These are phyloP conservation scores for Pyrgilauda ruficollis DNA, from an alignment of 2,113 vertebrate species.

Conservation along the genomic window DNA sequence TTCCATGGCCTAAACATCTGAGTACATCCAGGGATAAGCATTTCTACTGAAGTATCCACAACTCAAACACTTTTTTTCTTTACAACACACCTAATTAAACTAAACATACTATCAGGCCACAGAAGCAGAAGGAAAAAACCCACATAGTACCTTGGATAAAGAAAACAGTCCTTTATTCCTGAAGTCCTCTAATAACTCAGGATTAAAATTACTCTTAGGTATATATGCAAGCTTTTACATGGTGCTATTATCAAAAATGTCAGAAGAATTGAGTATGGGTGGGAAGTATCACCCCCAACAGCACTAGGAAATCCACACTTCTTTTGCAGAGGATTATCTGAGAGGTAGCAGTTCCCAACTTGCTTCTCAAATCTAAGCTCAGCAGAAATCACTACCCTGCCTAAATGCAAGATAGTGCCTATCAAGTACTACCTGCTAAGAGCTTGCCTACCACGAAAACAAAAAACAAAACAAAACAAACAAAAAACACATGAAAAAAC, in stretches of 20 bases:
- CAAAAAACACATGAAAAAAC: not conserved
- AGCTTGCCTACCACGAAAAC: not conserved
- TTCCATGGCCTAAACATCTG: not conserved
- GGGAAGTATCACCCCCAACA: not conserved
- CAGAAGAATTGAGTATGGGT: not conserved
- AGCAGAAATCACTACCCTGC: not conserved
- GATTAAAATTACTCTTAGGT: not conserved
- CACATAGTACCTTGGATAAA: not conserved
- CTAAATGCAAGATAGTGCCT: not conserved
- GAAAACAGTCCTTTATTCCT: not conserved
- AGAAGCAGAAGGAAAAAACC: not conserved
- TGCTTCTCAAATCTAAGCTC: not conserved
- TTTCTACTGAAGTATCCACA: not conserved
- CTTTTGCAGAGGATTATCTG: not conserved
- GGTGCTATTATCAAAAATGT: not conserved
- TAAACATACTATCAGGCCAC: not conserved
- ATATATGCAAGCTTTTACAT: not conserved
- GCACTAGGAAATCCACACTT: not conserved
- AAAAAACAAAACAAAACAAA: not conserved
- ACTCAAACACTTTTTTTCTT: not conserved
- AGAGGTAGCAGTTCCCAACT: not conserved
- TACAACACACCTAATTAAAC: not conserved
- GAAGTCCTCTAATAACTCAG: not conserved
- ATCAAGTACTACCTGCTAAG: not conserved
- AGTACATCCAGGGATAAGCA: not conserved